Conservation (phyloP, 2,113 vertebrate species). For the Okapia johnstoni region DNA sequence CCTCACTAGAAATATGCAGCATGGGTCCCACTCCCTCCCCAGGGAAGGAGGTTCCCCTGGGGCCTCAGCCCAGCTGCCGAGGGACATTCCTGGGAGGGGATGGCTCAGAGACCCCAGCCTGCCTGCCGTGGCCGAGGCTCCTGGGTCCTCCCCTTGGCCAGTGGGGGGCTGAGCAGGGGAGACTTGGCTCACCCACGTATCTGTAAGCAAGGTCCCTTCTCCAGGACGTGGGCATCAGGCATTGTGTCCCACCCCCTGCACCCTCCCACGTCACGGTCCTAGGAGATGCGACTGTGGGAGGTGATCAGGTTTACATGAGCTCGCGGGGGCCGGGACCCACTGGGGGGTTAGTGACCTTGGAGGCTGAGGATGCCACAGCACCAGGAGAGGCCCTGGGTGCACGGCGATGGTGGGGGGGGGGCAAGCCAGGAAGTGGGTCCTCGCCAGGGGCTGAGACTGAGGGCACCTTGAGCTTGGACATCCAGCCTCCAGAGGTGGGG, state of each 20-base stretch:
- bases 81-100: slow-evolving; percentile 61
- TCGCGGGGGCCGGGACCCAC: too few relatives aligned
- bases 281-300: neutral
- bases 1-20: neutral
- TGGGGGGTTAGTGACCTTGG: neutral
- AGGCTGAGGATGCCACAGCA: neutral
- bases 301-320: neutral
- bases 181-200: neutral
- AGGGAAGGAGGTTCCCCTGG: neutral
- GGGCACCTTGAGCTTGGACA: neutral
- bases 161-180: neutral
- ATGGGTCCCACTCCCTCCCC: neutral
- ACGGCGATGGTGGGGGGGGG: neutral
- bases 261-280: neutral
- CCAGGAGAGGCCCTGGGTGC: neutral
- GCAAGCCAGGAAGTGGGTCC: neutral
- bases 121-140: neutral
- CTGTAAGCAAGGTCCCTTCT: neutral
- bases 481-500: neutral
- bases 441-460: neutral
- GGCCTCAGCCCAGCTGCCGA: neutral
- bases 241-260: neutral
- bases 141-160: neutral
- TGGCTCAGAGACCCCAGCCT: slow-evolving; percentile 63
- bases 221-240: neutral